These are phyloP conservation scores for Ramazzottius varieornatus DNA, from an alignment of 2,888 invertebrate genomes.

Conservation along the genomic window DNA sequence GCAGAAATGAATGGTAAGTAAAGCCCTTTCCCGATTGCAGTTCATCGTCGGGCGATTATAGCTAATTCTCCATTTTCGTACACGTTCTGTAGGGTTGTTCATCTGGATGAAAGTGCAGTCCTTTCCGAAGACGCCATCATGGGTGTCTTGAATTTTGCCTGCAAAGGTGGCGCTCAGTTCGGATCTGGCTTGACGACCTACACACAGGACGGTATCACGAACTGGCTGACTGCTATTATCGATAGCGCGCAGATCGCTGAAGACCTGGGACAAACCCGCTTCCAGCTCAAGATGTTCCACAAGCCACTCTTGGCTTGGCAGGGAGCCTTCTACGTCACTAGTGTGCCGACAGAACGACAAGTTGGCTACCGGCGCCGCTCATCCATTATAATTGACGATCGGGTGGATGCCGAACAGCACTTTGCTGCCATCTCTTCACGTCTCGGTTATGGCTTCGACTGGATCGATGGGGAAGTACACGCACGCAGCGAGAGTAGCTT, in stretches of 20 bases:
- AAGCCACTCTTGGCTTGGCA: constrained; percentile 6
- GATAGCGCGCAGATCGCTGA: constrained; percentile 8
- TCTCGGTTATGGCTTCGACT: constrained; percentile 8
- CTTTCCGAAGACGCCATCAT: constrained; percentile 7
- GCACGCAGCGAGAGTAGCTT: constrained; percentile 9
- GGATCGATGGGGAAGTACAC: constrained; percentile 10
- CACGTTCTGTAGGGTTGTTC: constrained; percentile 6
- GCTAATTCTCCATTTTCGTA: neutral
- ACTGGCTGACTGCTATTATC: constrained; percentile 8
- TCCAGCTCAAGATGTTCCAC: constrained; percentile 8
- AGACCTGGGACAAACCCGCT: constrained; percentile 8
- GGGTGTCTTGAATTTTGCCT: constrained; percentile 8
- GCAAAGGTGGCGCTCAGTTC: constrained; percentile 5
- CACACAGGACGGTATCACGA: constrained; percentile 8
- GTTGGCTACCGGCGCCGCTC: neutral
- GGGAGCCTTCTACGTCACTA: constrained; percentile 4
- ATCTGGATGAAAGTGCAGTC: constrained; percentile 9
- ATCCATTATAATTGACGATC: neutral
- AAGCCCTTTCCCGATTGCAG: too few relatives aligned
- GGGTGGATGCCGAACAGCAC: neutral
- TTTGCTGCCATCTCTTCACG: constrained; percentile 8
- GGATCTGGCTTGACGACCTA: constrained; percentile 8
- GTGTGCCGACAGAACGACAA: neutral
- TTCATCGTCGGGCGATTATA: too few relatives aligned
- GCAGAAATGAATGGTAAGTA: constrained; percentile 6